Conservation (phyloP, 2,113 vertebrate species). For the Plectropomus leopardus region DNA sequence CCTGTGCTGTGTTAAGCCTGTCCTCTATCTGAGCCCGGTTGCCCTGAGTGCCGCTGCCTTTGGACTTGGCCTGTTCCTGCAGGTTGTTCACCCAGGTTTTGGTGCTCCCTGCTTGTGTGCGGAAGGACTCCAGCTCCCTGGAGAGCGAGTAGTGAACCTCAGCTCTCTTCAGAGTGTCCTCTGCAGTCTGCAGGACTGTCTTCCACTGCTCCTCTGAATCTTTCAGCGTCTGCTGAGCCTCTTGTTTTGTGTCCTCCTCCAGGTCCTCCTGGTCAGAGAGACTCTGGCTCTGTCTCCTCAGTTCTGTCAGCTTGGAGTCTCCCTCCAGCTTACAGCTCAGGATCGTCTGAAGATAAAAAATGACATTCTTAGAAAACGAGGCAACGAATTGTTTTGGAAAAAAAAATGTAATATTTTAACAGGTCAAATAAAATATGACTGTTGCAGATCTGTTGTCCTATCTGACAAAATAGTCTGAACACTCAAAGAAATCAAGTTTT, state of each 20-base stretch:
- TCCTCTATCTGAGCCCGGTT: slow-evolving; percentile 72
- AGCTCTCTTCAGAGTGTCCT: slow-evolving; percentile 61
- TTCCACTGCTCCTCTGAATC: slow-evolving; percentile 74
- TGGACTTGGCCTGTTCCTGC: slow-evolving; percentile 56
- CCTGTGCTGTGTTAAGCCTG: slow-evolving; percentile 68
- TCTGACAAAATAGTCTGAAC: neutral
- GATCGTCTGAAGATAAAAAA: slow-evolving; percentile 57
- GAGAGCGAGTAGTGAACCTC: slow-evolving; percentile 73
- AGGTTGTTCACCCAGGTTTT: slow-evolving; percentile 69
- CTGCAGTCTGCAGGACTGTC: slow-evolving; percentile 54
- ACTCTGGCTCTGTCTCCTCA: slow-evolving; percentile 66
- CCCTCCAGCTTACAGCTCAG: slow-evolving; percentile 78
- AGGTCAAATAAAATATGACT: neutral
- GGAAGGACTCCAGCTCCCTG: slow-evolving; percentile 73
- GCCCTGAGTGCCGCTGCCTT: slow-evolving; percentile 59
- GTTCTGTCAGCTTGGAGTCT: slow-evolving; percentile 69
- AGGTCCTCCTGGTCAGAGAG: slow-evolving; percentile 66
- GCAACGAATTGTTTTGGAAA: neutral
- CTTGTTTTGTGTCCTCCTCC: slow-evolving; percentile 38
- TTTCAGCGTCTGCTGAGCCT: slow-evolving; percentile 42
- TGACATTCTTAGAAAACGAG: neutral
- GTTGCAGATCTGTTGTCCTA: too few relatives aligned
- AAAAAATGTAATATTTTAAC: neutral
- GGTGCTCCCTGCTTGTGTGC: slow-evolving; percentile 45
- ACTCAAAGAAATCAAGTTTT: too few relatives aligned